These are phyloP conservation scores for Acanthosepion lycidas DNA, from an alignment of 2,888 invertebrate genomes.

Conservation along the genomic window DNA sequence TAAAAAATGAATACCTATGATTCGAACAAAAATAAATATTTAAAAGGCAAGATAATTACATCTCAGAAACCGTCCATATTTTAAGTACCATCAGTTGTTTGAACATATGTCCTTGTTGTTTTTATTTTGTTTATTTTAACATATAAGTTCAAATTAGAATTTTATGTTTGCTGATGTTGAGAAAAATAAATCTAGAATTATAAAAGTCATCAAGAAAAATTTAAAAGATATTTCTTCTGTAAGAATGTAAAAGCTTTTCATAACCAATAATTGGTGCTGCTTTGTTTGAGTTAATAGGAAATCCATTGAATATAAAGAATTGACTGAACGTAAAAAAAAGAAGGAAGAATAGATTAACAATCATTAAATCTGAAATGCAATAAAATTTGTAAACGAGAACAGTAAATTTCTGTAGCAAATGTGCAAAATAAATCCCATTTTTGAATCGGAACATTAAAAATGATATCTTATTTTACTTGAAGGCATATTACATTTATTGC, in stretches of 20 bases:
- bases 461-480: not conserved
- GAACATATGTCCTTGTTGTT: not conserved
- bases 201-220: not conserved
- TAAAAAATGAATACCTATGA: conserved; percentile 4
- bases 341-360: not conserved
- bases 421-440: not conserved
- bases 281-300: conserved; percentile 21
- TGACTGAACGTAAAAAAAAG: not conserved
- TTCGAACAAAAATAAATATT: not conserved
- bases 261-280: not conserved
- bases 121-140: not conserved
- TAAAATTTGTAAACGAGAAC: not conserved
- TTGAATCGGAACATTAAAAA: not conserved
- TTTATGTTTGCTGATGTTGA: not conserved
- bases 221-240: not conserved
- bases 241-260: not conserved
- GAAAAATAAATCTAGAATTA: not conserved
- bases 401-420: not conserved
- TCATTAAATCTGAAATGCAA: not conserved
- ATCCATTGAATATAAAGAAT: not conserved
- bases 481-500: not conserved
- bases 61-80: not conserved
- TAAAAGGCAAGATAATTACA: not conserved
- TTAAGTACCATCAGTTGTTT: not conserved
- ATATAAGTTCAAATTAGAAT: not conserved